Conservation (phyloP, 2,113 vertebrate genomes). For the Arothron firmamentum region DNA sequence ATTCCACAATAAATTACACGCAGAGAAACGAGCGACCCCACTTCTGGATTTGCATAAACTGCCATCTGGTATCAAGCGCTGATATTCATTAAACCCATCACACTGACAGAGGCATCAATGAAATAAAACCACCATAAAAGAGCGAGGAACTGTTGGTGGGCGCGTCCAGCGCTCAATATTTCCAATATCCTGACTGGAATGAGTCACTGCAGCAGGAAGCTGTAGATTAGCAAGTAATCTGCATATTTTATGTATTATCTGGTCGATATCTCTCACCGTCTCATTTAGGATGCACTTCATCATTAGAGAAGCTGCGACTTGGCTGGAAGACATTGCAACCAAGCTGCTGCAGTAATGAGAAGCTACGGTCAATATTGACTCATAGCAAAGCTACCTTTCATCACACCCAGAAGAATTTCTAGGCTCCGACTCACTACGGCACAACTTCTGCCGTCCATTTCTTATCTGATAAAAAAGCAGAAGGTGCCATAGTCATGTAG, state of each 20-base stretch:
- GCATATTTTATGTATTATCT: constrained; percentile 15
- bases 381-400: constrained; percentile 12
- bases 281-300: constrained; percentile 36
- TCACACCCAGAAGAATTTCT: constrained; percentile 18
- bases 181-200: constrained; percentile 33
- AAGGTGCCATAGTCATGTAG: constrained; percentile 30
- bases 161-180: constrained; percentile 8
- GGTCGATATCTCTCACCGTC: constrained; percentile 41
- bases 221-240: constrained; percentile 40
- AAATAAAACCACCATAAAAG: constrained; percentile 32
- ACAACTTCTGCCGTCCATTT: constrained; percentile 9
- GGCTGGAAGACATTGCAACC: constrained; percentile 14
- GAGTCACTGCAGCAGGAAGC: constrained; percentile 28
- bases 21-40: constrained; percentile 24
- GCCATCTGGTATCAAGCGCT: constrained; percentile 3
- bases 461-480: constrained; percentile 19
- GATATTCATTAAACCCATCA: constrained; percentile 29
- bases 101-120: constrained; percentile 26
- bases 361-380: constrained; percentile 37
- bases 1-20: constrained; percentile 60
- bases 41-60: constrained; percentile 41
- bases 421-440: constrained; percentile 16
- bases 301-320: constrained; percentile 29
- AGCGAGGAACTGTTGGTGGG: constrained; percentile 15
- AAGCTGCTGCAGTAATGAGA: constrained; percentile 31